Percentiles rank a stretch among this genome's conserved stretches.
Conservation (phyloP, 2,113 vertebrate species). For the Alces alces region DNA sequence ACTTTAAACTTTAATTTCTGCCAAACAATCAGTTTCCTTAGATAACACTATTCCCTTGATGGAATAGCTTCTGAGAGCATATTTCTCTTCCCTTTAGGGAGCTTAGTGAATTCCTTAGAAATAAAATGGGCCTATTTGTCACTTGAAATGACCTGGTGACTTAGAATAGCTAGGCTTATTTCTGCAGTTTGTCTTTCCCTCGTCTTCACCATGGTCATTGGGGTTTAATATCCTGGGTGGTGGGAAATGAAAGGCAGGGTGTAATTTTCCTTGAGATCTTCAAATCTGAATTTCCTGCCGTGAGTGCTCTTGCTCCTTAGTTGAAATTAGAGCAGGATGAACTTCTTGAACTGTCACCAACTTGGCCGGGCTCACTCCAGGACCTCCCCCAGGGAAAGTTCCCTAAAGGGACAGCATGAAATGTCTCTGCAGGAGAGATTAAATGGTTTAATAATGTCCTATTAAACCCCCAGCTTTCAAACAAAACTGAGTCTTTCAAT, state of each 20-base stretch:
- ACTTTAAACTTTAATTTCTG: conserved; percentile 6
- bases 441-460: conserved; percentile 81
- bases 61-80: not conserved
- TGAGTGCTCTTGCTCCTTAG: conserved; percentile 50
- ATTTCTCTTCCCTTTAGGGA: conserved; percentile 10
- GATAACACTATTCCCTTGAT: not conserved
- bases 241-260: conserved; percentile 41
- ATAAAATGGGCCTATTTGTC: conserved; percentile 28
- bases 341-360: conserved; percentile 63
- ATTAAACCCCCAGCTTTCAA: conserved; percentile 77
- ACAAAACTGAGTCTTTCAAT: conserved; percentile 74
- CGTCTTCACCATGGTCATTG: conserved; percentile 12
- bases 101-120: not conserved
- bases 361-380: conserved; percentile 61
- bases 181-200: conserved; percentile 56
- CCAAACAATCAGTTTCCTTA: not conserved
- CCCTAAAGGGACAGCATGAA: conserved; percentile 70
- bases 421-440: conserved; percentile 76
- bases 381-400: conserved; percentile 57
- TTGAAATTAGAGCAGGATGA: conserved; percentile 58
- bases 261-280: conserved; percentile 53
- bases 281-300: conserved; percentile 57
- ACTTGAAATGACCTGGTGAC: conserved; percentile 45
- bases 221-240: conserved; percentile 49
- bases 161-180: conserved; percentile 42